phyloP scores from a whole-genome alignment of 2,888 invertebrate genomes.

The Schizaphis graminum region DNA sequence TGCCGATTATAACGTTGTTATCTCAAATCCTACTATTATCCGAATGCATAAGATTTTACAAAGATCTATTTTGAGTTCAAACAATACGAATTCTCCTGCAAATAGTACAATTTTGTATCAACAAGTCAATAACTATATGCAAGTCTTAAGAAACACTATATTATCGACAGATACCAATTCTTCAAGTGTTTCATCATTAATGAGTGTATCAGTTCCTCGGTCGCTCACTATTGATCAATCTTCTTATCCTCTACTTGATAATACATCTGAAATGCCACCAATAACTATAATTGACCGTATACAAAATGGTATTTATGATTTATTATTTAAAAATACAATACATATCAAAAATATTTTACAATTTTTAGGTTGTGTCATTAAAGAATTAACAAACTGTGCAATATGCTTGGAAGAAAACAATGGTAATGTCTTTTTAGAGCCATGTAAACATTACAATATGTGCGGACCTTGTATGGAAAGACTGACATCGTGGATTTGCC shows the following conservation, averaged over 20 bases:
- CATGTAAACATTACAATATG: neutral
- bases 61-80: neutral
- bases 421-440: neutral
- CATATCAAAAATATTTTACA: neutral
- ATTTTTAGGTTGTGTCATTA: neutral
- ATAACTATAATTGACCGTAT: neutral
- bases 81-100: neutral
- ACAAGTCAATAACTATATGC: neutral
- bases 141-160: neutral
- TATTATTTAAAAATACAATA: neutral
- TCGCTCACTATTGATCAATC: neutral
- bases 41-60: constrained; percentile 14
- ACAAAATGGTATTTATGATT: constrained; percentile 17
- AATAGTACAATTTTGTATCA: neutral
- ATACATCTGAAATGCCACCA: neutral
- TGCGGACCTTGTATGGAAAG: neutral
- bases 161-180: neutral
- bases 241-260: neutral
- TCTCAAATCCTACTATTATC: neutral
- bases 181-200: neutral
- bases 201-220: neutral
- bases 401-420: constrained; percentile 11
- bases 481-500: neutral
- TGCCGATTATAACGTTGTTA: neutral
- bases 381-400: neutral